phyloP scores from a whole-genome alignment of 1,140 invertebrate species.

The Drosophila kurseongensis region DNA sequence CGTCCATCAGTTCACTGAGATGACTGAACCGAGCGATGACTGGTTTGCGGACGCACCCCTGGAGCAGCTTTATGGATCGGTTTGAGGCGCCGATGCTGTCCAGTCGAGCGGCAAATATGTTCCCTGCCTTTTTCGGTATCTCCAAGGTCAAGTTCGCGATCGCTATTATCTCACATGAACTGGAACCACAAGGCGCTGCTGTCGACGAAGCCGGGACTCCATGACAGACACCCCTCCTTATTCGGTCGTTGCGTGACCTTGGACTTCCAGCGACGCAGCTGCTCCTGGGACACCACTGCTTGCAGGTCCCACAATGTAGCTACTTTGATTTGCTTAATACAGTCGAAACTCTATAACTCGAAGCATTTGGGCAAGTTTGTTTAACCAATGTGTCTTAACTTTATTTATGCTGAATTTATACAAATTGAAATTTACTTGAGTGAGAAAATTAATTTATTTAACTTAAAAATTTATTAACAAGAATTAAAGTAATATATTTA shows the following conservation, averaged over 20 bases:
- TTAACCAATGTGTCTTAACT: too few relatives aligned
- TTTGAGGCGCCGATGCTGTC: conserved; percentile 9
- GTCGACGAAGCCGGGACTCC: conserved; percentile 36
- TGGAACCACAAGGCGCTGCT: conserved; percentile 70
- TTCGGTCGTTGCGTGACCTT: not conserved
- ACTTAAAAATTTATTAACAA: too few relatives aligned
- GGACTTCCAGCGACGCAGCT: conserved; percentile 47
- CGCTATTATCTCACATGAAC: conserved; percentile 53
- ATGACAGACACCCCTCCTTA: not conserved
- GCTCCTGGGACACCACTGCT: conserved; percentile 43
- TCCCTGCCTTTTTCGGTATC: conserved; percentile 40
- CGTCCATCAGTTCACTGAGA: conserved; percentile 24
- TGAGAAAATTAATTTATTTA: too few relatives aligned
- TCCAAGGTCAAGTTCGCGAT: conserved; percentile 51
- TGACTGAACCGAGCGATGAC: conserved; percentile 52
- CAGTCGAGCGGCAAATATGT: conserved; percentile 63
- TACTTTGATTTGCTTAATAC: not conserved
- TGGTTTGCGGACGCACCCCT: not conserved
- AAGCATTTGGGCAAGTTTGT: not conserved
- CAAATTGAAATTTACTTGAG: too few relatives aligned
- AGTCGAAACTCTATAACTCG: not conserved
- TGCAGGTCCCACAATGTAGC: conserved; percentile 2
- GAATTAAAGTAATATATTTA: too few relatives aligned
- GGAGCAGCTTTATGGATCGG: conserved; percentile 33
- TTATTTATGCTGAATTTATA: too few relatives aligned